Conservation (phyloP, 2,888 invertebrate species). For the Hymenopus coronatus region DNA sequence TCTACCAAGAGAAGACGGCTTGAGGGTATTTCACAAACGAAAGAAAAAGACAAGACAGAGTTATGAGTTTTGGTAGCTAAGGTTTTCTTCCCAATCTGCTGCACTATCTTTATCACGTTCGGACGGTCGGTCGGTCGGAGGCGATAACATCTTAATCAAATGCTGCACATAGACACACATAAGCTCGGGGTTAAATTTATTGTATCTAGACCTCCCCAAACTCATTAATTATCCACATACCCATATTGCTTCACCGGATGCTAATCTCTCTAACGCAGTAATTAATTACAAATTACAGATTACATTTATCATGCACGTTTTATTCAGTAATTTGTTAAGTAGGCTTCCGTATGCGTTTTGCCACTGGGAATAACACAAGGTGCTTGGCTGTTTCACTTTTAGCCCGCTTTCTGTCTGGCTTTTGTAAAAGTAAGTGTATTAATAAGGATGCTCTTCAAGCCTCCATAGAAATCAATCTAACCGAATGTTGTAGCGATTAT, state of each 20-base stretch:
- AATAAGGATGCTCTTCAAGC: too few relatives aligned
- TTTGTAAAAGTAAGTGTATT: too few relatives aligned
- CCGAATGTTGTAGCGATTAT: too few relatives aligned
- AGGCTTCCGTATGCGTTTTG: conserved; percentile 8
- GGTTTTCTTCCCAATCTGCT: not conserved
- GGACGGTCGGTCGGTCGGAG: not conserved
- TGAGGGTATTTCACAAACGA: not conserved
- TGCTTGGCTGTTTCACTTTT: not conserved
- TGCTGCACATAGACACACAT: not conserved
- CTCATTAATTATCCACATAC: not conserved
- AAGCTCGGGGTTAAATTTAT: not conserved
- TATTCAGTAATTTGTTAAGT: conserved; percentile 18
- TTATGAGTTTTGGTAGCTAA: not conserved
- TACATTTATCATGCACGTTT: conserved; percentile 8
- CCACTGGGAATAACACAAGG: not conserved
- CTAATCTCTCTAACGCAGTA: not conserved
- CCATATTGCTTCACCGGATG: not conserved
- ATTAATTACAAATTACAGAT: conserved; percentile 10
- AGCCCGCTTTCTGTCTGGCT: not conserved
- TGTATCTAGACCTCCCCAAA: not conserved
- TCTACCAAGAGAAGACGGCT: not conserved
- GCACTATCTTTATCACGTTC: not conserved
- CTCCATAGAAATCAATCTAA: too few relatives aligned
- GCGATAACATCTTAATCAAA: not conserved
- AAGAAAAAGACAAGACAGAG: not conserved